phyloP scores from a whole-genome alignment of 1,140 invertebrate species.

The Orius laevigatus region DNA sequence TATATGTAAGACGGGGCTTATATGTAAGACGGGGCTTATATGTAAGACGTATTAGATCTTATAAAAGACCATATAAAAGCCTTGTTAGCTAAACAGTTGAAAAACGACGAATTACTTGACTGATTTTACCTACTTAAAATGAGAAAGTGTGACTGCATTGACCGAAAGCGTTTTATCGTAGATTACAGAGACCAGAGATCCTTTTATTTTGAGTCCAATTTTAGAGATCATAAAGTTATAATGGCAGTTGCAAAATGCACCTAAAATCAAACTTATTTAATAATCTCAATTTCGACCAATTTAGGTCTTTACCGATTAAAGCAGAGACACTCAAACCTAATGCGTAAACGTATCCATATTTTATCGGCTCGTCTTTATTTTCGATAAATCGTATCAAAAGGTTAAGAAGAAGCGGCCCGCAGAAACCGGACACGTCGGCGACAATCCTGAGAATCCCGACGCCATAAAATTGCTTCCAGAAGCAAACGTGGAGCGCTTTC shows the following conservation, averaged over 20 bases:
- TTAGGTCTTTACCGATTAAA: constrained; percentile 36
- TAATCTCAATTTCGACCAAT: neutral
- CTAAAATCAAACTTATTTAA: constrained; percentile 24
- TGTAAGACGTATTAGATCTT: no score
- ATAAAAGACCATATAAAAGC: no score
- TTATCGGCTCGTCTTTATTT: constrained; percentile 43
- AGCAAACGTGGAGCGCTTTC: constrained; percentile 58
- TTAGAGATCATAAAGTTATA: constrained; percentile 78
- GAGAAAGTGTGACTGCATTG: constrained; percentile 25
- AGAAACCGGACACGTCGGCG: constrained; percentile 68
- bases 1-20: no score
- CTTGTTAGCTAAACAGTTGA: no score
- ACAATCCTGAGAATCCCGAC: constrained; percentile 77
- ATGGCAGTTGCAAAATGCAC: constrained; percentile 65
- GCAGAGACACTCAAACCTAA: constrained; percentile 46
- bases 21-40: no score
- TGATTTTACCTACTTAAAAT: constrained; percentile 27
- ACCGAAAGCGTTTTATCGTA: constrained; percentile 70
- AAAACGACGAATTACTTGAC: no score
- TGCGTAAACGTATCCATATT: constrained; percentile 67
- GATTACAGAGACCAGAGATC: constrained; percentile 64
- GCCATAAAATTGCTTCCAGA: constrained; percentile 73
- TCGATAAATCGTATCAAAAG: constrained; percentile 67
- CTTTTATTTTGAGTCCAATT: constrained; percentile 73
- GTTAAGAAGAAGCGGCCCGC: constrained; percentile 76